phyloP scores from a whole-genome alignment of 2,113 vertebrate species.

The Phaetusa simplex region DNA sequence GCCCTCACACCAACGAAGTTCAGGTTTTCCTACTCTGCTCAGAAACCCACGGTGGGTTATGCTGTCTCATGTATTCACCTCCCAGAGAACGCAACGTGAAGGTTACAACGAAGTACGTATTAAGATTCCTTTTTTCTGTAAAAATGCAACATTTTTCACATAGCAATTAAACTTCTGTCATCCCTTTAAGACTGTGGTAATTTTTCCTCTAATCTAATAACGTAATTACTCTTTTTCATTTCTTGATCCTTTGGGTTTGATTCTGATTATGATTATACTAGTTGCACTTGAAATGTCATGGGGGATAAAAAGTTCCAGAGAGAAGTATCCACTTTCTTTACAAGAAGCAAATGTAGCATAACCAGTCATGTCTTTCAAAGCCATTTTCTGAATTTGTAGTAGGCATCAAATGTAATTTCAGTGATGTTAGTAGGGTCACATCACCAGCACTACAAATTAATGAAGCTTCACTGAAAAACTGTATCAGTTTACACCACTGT shows the following conservation, averaged over 20 bases:
- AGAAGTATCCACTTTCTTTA: not conserved
- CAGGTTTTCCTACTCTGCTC: not conserved
- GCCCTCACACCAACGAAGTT: not conserved
- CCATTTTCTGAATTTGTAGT: not conserved
- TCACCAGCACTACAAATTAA: not conserved
- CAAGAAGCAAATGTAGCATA: not conserved
- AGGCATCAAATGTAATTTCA: not conserved
- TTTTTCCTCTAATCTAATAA: not conserved
- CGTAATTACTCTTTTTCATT: not conserved
- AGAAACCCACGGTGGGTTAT: not conserved
- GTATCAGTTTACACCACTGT: not conserved
- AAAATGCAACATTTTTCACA: not conserved
- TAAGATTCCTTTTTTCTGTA: not conserved
- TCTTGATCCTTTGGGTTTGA: not conserved
- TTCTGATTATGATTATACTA: not conserved
- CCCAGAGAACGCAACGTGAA: not conserved
- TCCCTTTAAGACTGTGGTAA: not conserved
- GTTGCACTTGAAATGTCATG: not conserved
- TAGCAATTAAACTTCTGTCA: not conserved
- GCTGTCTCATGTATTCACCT: fast-evolving
- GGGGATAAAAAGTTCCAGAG: not conserved
- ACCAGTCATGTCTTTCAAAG: not conserved
- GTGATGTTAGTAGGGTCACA: not conserved
- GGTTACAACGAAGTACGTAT: not conserved
- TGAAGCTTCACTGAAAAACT: constrained; percentile 9